Evolutionary conservation across 1,140 invertebrate genomes (phyloP), one percentile per base, ranked within the genome.

Genomic region (Eciton burchellii): DNA sequence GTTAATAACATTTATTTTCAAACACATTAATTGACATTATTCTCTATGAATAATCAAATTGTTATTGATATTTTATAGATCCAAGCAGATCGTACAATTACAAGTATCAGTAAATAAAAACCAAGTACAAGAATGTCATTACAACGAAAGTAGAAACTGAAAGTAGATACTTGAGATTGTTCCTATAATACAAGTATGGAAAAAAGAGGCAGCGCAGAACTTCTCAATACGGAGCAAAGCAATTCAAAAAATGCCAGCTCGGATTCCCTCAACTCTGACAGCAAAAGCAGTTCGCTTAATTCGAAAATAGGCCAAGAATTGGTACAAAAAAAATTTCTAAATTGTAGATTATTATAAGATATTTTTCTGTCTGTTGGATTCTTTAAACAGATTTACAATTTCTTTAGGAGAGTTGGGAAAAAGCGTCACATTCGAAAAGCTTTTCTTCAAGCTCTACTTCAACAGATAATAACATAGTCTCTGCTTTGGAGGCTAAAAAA

Each of bases 271-370:
- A 96, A 96, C 92, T 97, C 97, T 0, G 96, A 97, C 89, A 97
- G 96, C 49, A 97, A 97, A 94, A 97, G 97, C 84, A 97, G 96
- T 93, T 97, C 97, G 66, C 94, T 97, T 81, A 97, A 97, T 94
- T 97, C 97, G 35, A 97, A 97, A 95, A 95, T 96, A 92, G 96
- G 95, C 91, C 96, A 95, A 90, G 97, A 97, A 94, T 96, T 96
- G 91, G 96, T 97, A 95, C 95, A n/a, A 81, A 63, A 49, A 66
- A 24, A 54, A 0, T 49, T 83, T 84, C 87, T 81, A 72, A 65
- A 88, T 83, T 81, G 89, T 84, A 87, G 90, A 88, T 14, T 89
- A 90, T 76, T 85, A 29, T 89, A 83, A 76, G 88, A 73, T 49
- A 43, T 47, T 86, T 73, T 65, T 82, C 12, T 52, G 43, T 62